Evolutionary conservation across 2,797 vertebrate species (phyloP).

Genomic region (Oreonectes daqikongensis): DNA sequence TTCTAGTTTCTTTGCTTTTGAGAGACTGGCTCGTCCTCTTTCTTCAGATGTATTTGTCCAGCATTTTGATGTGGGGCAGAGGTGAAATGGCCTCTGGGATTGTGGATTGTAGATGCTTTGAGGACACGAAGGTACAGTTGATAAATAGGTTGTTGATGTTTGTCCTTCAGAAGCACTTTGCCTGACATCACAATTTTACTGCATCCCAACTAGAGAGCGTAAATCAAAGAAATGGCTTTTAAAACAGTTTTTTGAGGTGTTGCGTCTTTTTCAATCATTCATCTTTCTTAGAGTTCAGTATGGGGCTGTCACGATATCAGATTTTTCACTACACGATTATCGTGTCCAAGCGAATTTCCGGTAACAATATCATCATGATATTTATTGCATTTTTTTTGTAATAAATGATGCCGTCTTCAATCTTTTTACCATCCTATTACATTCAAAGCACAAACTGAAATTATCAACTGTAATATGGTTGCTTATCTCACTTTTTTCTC

Average conservation of each 20-base stretch:
- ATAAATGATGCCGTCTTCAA: no score
- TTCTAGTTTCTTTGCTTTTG: background rate
- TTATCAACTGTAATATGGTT: background rate
- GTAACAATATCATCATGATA: no score
- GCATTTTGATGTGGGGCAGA: conserved; percentile 52
- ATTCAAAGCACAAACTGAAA: background rate
- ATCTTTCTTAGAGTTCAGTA: background rate
- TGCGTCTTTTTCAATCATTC: background rate
- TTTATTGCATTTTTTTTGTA: no score
- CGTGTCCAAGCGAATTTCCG: no score
- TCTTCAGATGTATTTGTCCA: background rate
- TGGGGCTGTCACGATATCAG: no score
- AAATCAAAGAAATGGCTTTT: conserved; percentile 17
- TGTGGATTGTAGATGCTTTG: conserved; percentile 62
- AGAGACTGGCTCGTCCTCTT: conserved; percentile 4
- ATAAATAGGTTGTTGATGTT: conserved; percentile 78
- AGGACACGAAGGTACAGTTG: conserved; percentile 71
- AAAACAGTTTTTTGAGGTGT: background rate
- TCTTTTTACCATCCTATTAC: background rate
- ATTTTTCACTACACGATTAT: no score
- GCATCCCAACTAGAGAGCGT: background rate
- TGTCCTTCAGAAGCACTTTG: conserved; percentile 71
- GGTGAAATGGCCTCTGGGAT: conserved; percentile 54
- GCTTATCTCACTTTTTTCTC: background rate
- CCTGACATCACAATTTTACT: conserved; percentile 58